These are phyloP conservation scores for Tribolium madens DNA, from an alignment of 1,140 invertebrate species.

Conservation along the genomic window DNA sequence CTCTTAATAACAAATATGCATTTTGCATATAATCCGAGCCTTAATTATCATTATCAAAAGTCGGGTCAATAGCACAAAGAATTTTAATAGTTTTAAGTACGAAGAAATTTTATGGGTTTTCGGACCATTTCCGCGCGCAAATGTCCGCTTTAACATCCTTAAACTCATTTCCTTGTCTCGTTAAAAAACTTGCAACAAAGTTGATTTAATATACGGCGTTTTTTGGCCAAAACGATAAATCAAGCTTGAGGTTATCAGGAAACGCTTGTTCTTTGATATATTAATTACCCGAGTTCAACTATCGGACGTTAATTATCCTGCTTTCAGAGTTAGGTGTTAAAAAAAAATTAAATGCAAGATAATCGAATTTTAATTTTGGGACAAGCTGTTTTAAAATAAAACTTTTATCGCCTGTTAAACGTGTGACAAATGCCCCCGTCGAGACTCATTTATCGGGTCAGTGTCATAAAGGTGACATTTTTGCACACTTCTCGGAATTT, in stretches of 20 bases:
- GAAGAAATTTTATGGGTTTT: neutral
- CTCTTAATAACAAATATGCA: too few species aligned
- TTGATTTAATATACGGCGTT: neutral
- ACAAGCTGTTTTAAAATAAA: neutral
- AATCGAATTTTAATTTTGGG: too few species aligned
- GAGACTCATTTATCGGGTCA: neutral
- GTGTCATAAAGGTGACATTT: conserved; percentile 11
- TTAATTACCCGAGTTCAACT: neutral
- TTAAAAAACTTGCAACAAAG: neutral
- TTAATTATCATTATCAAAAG: neutral
- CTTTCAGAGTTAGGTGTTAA: neutral
- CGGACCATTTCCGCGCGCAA: neutral
- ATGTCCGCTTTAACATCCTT: too few species aligned
- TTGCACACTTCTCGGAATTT: neutral
- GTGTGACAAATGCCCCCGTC: neutral
- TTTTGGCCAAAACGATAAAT: neutral
- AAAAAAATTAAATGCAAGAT: neutral
- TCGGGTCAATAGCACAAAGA: neutral
- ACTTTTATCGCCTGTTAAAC: conserved; percentile 9
- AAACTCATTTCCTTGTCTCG: too few species aligned
- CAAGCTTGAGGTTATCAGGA: neutral
- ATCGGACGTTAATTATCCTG: neutral
- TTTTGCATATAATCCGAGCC: too few species aligned
- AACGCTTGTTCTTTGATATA: neutral
- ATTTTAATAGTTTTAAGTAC: neutral